These are phyloP conservation scores for Thryonomys swinderianus DNA, from an alignment of 2,113 vertebrate genomes.

Conservation along the genomic window DNA sequence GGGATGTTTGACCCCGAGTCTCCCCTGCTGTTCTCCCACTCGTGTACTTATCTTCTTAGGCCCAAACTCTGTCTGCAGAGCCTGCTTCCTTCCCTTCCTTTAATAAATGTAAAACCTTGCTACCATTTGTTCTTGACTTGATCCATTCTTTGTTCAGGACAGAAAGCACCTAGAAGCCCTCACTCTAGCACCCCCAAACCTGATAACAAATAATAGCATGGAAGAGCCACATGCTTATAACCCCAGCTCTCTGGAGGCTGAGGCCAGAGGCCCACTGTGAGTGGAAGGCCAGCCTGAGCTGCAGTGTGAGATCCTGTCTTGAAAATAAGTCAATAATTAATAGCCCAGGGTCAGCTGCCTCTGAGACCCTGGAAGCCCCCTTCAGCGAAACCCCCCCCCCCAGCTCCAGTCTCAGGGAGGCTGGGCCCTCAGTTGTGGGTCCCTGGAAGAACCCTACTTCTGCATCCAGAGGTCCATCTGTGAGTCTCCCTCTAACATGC, in stretches of 20 bases:
- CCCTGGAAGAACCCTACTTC: background rate
- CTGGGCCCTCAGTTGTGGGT: rapidly evolving
- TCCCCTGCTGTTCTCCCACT: background rate
- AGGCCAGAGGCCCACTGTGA: background rate
- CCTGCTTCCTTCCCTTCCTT: background rate
- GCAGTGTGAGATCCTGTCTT: background rate
- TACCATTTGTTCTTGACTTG: background rate
- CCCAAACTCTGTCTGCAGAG: background rate
- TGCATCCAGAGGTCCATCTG: too few species aligned
- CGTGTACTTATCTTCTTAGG: background rate
- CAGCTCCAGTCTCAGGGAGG: background rate
- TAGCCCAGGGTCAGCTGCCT: background rate
- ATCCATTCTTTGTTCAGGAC: background rate
- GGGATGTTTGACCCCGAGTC: background rate
- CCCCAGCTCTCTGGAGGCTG: background rate
- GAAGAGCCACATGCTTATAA: background rate
- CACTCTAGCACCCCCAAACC: background rate
- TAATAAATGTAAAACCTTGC: background rate
- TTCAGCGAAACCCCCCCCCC: background rate
- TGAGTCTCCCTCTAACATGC: rapidly evolving
- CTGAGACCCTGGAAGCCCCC: background rate
- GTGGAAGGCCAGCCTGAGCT: background rate
- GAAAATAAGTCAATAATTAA: background rate
- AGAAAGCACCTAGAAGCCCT: background rate
- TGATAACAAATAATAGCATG: background rate